phyloP scores from a whole-genome alignment of 2,797 vertebrate species.

The Aeoliscus strigatus region DNA sequence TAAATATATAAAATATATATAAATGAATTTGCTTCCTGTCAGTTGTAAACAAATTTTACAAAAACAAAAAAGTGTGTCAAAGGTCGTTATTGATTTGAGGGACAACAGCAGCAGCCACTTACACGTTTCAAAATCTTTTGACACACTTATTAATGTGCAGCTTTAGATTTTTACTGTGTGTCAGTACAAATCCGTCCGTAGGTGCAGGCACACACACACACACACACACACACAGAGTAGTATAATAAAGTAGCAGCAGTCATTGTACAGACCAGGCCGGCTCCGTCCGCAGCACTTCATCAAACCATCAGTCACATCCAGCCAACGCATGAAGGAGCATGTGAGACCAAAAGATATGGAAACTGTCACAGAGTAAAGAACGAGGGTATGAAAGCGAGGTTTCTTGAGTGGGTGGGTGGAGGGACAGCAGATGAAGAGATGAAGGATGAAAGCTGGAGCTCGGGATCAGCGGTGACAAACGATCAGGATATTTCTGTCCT shows the following conservation, averaged over 20 bases:
- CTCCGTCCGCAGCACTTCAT: slow-evolving; percentile 53
- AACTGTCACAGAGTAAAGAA: slow-evolving; percentile 42
- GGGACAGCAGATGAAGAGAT: slow-evolving; percentile 30
- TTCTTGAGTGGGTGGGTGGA: slow-evolving; percentile 17
- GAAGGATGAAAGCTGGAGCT: slow-evolving; percentile 47
- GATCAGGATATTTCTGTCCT: slow-evolving; percentile 64
- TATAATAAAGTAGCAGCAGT: slow-evolving; percentile 61
- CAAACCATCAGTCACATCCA: slow-evolving; percentile 59
- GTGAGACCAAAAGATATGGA: slow-evolving; percentile 46
- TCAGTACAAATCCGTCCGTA: no score
- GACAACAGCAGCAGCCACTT: no score
- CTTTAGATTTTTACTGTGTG: no score
- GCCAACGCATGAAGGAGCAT: slow-evolving; percentile 11
- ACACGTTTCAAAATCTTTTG: no score
- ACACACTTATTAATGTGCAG: no score
- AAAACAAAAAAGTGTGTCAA: no score
- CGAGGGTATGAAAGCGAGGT: slow-evolving; percentile 30
- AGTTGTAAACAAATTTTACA: no score
- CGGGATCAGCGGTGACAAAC: slow-evolving; percentile 60
- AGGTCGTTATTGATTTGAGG: no score
- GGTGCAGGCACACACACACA: slow-evolving; percentile 13
- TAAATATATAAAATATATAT: no score
- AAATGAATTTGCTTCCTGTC: no score
- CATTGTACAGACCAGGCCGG: slow-evolving; percentile 39
- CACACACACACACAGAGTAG: slow-evolving; percentile 16